Percentiles rank a stretch among this genome's conserved stretches.
These are phyloP conservation scores for Herminia tarsipennalis DNA, from an alignment of 2,888 invertebrate genomes.

Conservation along the genomic window DNA sequence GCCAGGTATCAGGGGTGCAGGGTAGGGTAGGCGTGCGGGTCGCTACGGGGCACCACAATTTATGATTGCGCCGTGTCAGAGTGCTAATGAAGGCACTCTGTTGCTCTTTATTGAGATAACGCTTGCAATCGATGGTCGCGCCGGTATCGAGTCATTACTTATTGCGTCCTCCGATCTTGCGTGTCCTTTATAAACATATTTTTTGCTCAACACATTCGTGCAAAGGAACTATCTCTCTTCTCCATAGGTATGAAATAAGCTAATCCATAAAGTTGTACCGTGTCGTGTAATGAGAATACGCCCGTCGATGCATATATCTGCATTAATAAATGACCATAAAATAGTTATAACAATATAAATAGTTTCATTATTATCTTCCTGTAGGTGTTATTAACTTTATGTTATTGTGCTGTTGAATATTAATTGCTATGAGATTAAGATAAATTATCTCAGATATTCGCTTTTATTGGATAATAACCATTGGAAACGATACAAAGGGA, in stretches of 20 bases:
- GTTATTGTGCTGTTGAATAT: too few relatives aligned
- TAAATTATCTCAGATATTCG: too few relatives aligned
- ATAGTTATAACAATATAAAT: too few relatives aligned
- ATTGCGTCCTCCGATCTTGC: slow-evolving; percentile 73
- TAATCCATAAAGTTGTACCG: slow-evolving; percentile 65
- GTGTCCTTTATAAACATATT: slow-evolving; percentile 71
- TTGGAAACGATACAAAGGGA: too few relatives aligned
- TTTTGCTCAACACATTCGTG: slow-evolving; percentile 72
- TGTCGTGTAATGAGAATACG: slow-evolving; percentile 58
- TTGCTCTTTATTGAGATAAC: slow-evolving; percentile 85
- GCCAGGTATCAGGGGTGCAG: slow-evolving; percentile 65
- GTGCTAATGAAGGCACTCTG: slow-evolving; percentile 84
- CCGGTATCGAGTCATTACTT: slow-evolving; percentile 75
- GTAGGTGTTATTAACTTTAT: too few relatives aligned
- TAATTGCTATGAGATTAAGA: too few relatives aligned
- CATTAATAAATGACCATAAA: too few relatives aligned
- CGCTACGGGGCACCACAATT: slow-evolving; percentile 82
- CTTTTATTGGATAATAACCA: too few relatives aligned
- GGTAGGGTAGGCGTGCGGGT: slow-evolving; percentile 75
- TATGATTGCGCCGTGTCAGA: slow-evolving; percentile 83
- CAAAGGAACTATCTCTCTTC: slow-evolving; percentile 65
- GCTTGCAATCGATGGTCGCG: slow-evolving; percentile 72
- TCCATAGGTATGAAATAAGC: slow-evolving; percentile 60
- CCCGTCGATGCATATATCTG: slow-evolving; percentile 43
- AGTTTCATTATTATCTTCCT: too few relatives aligned